A percentile compares a stretch with the other conserved stretches of the same genome.
Evolutionary conservation across 2,888 invertebrate species (phyloP).

Genomic region (Ormyrus thymus): DNA sequence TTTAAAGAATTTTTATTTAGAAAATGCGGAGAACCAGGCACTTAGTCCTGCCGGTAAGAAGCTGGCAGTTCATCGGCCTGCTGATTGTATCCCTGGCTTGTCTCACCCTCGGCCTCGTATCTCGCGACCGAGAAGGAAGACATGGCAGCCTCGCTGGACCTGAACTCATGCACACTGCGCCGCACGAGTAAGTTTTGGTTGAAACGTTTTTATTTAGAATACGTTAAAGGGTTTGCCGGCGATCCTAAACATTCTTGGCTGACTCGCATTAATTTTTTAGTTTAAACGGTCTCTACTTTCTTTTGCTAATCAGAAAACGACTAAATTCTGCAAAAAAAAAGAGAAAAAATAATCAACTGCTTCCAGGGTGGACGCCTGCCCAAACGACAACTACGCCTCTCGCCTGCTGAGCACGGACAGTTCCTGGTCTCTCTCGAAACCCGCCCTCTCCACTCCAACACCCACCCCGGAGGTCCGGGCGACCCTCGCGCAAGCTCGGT

Average conservation of each 20-base stretch:
- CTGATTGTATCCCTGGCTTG: slow-evolving; percentile 71
- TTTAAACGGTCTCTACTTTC: no score
- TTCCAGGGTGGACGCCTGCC: slow-evolving; percentile 68
- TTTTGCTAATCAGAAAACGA: no score
- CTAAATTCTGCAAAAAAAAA: no score
- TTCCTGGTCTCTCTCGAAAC: neutral
- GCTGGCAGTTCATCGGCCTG: slow-evolving; percentile 70
- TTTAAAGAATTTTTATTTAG: slow-evolving; percentile 29
- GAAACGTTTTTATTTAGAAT: no score
- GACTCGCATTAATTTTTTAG: no score
- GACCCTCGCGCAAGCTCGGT: neutral
- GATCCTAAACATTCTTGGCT: no score
- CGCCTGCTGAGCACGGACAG: slow-evolving; percentile 4
- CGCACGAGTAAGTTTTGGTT: slow-evolving; percentile 66
- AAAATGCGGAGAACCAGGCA: slow-evolving; percentile 67
- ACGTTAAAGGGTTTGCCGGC: no score
- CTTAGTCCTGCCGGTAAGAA: slow-evolving; percentile 69
- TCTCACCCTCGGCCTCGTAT: slow-evolving; percentile 68
- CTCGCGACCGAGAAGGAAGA: slow-evolving; percentile 70
- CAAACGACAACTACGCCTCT: slow-evolving; percentile 59
- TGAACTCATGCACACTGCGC: slow-evolving; percentile 68
- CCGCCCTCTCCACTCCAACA: neutral
- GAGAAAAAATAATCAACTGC: neutral
- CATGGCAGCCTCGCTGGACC: slow-evolving; percentile 70
- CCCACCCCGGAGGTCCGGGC: neutral